Evolutionary conservation across 1,140 invertebrate genomes (phyloP), one percentile per base, ranked within the genome.

Genomic region (Drosophila saltans): DNA sequence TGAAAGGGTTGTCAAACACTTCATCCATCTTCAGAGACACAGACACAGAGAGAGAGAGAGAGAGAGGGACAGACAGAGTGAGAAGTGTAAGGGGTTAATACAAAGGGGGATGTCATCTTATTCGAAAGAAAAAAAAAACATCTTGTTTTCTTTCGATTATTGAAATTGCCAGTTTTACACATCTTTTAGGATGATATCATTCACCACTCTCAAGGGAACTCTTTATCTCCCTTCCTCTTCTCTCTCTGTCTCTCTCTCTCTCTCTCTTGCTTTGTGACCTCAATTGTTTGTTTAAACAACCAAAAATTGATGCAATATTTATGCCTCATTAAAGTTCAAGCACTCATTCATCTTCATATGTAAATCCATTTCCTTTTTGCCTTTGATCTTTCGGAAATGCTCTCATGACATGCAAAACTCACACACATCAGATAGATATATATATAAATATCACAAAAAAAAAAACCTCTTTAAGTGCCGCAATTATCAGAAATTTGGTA

Each of bases 1-100:
- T 91, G 88, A 91, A 91, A 91, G 88, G 88, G 88, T 91, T 91
- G 88, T 88, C 84, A 90, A 90, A 90, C 84, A 89, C 84, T 89
- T 89, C 84, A 89, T 89, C 78, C 81, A 81, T 89, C 84, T 89
- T 89, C 66, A 89, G 72, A 80, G 57, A 52, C 66, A 59, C n/a
- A n/a, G n/a, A n/a, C 62, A 65, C 75, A 69, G 43, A 45, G 21
- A 26, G 21, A 60, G 58, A 76, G 41, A 60, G 41, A 61, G 60
- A 75, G 30, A 11, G 67, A 75, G 63, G 68, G 69, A 64, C n/a
- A n/a, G 65, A 7, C 1, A 6, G 33, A 36, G 33, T 36, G 6
- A 5, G 33, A 36, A 36, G 33, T 36, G 33, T 36, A 36, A 36
- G 33, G 33, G 33, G 33, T 36, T 36, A 36, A 36, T 7, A 36